phyloP scores from a whole-genome alignment of 2,888 invertebrate genomes.

The Creontiades dilutus region DNA sequence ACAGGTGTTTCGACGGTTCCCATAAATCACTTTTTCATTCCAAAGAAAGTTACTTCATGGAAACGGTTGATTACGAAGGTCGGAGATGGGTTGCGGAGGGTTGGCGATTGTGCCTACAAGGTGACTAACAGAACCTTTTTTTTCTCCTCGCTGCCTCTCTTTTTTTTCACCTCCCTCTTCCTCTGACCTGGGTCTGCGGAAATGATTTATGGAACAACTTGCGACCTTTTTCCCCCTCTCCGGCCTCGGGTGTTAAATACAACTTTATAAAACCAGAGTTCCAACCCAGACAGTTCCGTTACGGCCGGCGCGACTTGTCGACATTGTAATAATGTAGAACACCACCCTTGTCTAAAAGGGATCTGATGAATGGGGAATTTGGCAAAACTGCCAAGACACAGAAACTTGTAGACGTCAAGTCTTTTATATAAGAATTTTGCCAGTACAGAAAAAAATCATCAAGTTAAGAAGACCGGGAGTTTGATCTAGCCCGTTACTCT shows the following conservation, averaged over 20 bases:
- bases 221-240: slow-evolving; percentile 21
- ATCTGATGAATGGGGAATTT: slow-evolving; percentile 13
- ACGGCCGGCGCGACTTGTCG: slow-evolving; percentile 1
- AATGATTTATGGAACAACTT: slow-evolving; percentile 32
- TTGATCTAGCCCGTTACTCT: too few relatives aligned
- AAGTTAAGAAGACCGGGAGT: too few relatives aligned
- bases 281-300: slow-evolving; percentile 25
- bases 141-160: neutral
- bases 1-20: neutral
- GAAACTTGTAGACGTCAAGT: too few relatives aligned
- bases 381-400: neutral
- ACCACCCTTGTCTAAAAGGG: neutral
- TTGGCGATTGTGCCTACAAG: slow-evolving; percentile 42
- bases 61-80: slow-evolving; percentile 29
- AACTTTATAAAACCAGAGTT: slow-evolving; percentile 29
- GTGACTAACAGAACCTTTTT: slow-evolving; percentile 27
- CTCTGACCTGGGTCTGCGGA: neutral
- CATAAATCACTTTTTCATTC: slow-evolving; percentile 29
- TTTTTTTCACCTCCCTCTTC: neutral
- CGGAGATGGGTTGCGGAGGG: neutral
- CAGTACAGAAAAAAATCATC: too few relatives aligned
- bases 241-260: slow-evolving; percentile 7
- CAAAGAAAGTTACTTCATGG: slow-evolving; percentile 23
- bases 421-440: too few relatives aligned
- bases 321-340: slow-evolving; percentile 20